Conservation (phyloP, 2,797 vertebrate species). For the Triplophysa yarkandensis region DNA sequence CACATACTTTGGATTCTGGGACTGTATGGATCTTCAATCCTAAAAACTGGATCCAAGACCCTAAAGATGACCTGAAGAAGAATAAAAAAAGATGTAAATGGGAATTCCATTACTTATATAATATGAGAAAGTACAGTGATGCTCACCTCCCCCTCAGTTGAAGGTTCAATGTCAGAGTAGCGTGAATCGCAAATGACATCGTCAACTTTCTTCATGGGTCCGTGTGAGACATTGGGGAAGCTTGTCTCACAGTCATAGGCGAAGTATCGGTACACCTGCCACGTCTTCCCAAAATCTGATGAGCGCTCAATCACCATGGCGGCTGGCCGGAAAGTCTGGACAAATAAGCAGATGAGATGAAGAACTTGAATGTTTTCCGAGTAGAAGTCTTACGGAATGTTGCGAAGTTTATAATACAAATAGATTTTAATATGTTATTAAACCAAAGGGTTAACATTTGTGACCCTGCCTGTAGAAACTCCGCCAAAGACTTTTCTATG, state of each 20-base stretch:
- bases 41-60: constrained; percentile 92
- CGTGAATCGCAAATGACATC: constrained; percentile 94
- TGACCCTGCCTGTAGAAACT: too few relatives aligned
- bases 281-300: constrained; percentile 88
- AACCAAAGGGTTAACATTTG: too few relatives aligned
- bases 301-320: constrained; percentile 96
- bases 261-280: constrained; percentile 95
- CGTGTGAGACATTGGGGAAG: constrained; percentile 82
- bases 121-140: neutral
- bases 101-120: neutral
- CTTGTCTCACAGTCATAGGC: constrained; percentile 94
- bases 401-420: neutral
- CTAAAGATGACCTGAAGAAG: constrained; percentile 89
- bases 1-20: constrained; percentile 90
- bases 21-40: constrained; percentile 94
- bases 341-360: neutral
- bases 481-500: too few relatives aligned
- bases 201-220: constrained; percentile 94
- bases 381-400: neutral
- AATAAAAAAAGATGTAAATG: neutral
- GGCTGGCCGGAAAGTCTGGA: constrained; percentile 91
- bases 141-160: constrained; percentile 93
- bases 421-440: too few relatives aligned
- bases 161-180: constrained; percentile 97
- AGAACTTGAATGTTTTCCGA: neutral